Evolutionary conservation across 2,113 vertebrate species (phyloP), one percentile per base, ranked within the genome.

Genomic region (Anarhynchus alexandrinus): DNA sequence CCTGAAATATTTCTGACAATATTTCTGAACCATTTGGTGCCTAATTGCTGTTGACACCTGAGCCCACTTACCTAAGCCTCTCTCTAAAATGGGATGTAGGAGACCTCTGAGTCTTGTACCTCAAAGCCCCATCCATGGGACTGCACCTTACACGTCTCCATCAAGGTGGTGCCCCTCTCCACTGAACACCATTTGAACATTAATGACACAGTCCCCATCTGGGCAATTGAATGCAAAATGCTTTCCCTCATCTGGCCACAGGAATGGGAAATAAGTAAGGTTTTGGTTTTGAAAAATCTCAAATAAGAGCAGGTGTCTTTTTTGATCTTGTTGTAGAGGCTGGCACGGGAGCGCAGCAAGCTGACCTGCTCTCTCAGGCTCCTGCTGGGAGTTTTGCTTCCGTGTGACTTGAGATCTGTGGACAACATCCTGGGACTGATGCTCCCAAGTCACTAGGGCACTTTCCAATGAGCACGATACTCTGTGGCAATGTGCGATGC

Each of bases 401-500:
- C 22, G 8, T 10, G 25, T 62, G 59, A 38, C 49, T 43, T 82
- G 62, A 21, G 40, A 55, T 17, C 7, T 51, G 32, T 55, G 64
- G 32, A 59, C 20, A 6, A 2, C 29, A 64, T 32, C 34, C 27
- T 57, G 21, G 11, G 62, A 45, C 3, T 34, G 52, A 51, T 67
- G 57, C 6, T 84, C 18, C 27, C 32, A 55, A 76, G 25, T 62
- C 36, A 51, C 14, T 27, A 23, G 20, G 29, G 15, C 52, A 38
- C 36, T 61, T 85, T 66, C 47, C 29, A 72, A 22, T 0, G 5
- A 47, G 14, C 1, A 0, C 0, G 1, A 40, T 71, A 34, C 10
- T 30, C 58, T 47, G 36, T 45, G 32, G 34, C 52, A 54, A 32
- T 0, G 1, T 36, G 45, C 0, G 6, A 55, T 51, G 25, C 3